Conservation (phyloP, 23 tunicate genomes). For the Halocynthia roretzi region DNA sequence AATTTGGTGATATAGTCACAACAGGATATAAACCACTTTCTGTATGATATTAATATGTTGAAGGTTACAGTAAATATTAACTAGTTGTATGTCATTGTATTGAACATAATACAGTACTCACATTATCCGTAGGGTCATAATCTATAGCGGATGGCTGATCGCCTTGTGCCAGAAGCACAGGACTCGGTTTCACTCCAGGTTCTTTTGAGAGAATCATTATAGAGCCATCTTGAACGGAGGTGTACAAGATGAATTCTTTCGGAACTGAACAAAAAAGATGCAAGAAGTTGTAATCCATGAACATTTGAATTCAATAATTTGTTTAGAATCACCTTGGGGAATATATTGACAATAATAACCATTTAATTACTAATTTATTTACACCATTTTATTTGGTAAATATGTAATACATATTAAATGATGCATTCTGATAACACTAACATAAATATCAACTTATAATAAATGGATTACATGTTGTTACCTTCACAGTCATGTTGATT, state of each 20-base stretch:
- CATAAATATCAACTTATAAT: too few species aligned
- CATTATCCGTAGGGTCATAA: constrained; percentile 82
- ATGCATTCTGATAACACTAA: too few species aligned
- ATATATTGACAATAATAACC: too few species aligned
- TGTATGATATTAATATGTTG: too few species aligned
- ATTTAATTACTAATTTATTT: too few species aligned
- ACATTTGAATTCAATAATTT: too few species aligned
- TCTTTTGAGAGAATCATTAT: constrained; percentile 56
- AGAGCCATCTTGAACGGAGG: constrained; percentile 87
- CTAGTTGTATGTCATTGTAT: too few species aligned
- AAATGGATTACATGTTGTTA: neutral
- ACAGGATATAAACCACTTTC: neutral
- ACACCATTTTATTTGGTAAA: too few species aligned
- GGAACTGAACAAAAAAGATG: constrained; percentile 37
- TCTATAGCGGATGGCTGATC: constrained; percentile 90
- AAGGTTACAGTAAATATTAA: too few species aligned
- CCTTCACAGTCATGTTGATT: constrained; percentile 61
- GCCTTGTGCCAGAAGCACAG: constrained; percentile 57
- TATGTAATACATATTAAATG: too few species aligned
- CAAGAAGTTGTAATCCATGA: too few species aligned
- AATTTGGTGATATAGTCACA: neutral
- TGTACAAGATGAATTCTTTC: constrained; percentile 65
- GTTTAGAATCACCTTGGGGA: too few species aligned
- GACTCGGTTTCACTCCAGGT: constrained; percentile 25
- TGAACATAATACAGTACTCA: neutral